These are phyloP conservation scores for Polia nebulosa DNA, from an alignment of 2,888 invertebrate species.

Conservation along the genomic window DNA sequence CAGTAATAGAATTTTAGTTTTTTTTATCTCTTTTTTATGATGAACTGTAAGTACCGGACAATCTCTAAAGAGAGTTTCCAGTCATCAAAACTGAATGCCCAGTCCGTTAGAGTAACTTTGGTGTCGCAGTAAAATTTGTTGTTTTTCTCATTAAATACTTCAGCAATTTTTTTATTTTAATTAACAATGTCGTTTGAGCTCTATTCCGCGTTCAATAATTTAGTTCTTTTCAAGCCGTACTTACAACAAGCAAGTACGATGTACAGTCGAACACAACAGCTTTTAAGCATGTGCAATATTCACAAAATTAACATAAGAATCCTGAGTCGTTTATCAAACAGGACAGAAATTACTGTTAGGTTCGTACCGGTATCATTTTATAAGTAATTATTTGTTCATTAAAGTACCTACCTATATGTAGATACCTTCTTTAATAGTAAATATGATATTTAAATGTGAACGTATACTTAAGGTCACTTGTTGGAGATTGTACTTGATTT, in stretches of 20 bases:
- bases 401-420: constrained; percentile 40
- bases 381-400: constrained; percentile 68
- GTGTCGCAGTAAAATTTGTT: too few relatives aligned
- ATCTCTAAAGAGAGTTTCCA: too few relatives aligned
- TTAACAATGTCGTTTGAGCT: too few relatives aligned
- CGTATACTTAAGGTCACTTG: constrained; percentile 25
- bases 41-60: background rate
- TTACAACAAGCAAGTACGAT: too few relatives aligned
- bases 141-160: too few relatives aligned
- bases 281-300: constrained; percentile 62
- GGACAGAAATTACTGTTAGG: constrained; percentile 24
- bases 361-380: constrained; percentile 33
- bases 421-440: background rate
- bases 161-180: too few relatives aligned
- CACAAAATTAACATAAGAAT: constrained; percentile 85
- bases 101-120: too few relatives aligned
- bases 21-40: too few relatives aligned
- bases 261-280: constrained; percentile 67
- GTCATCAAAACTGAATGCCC: too few relatives aligned
- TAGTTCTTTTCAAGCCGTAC: background rate
- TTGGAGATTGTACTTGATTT: too few relatives aligned
- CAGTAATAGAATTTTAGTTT: too few relatives aligned
- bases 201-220: too few relatives aligned
- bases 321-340: constrained; percentile 75
- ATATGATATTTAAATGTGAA: constrained; percentile 47